These are phyloP conservation scores for Sebastes steindachneri DNA, from an alignment of 2,797 vertebrate genomes.

Conservation along the genomic window DNA sequence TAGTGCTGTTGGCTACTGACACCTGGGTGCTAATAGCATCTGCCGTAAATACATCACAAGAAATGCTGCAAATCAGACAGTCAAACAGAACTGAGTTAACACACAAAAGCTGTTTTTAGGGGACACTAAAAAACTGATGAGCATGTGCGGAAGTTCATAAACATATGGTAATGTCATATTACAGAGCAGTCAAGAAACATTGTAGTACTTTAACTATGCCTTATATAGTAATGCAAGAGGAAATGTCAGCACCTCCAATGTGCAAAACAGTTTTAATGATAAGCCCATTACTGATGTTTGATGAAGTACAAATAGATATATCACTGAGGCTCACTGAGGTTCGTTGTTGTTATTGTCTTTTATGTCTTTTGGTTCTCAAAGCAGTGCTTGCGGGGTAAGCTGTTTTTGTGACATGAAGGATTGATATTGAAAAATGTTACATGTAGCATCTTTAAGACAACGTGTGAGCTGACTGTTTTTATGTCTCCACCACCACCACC, in stretches of 20 bases:
- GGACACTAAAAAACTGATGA: not conserved
- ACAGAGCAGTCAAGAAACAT: not conserved
- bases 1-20: too few species aligned
- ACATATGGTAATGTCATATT: not conserved
- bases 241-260: not conserved
- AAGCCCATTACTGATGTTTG: not conserved
- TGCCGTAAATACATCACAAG: not conserved
- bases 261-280: not conserved
- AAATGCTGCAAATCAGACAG: not conserved
- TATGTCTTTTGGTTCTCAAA: not conserved
- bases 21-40: too few species aligned
- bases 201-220: not conserved
- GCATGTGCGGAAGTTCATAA: too few species aligned
- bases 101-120: not conserved
- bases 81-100: not conserved
- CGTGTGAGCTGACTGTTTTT: slow-evolving; percentile 3
- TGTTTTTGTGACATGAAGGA: not conserved
- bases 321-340: not conserved
- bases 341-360: not conserved
- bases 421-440: not conserved
- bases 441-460: not conserved
- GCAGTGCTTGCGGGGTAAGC: not conserved
- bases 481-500: not conserved
- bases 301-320: not conserved
- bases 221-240: not conserved